Evolutionary conservation across 2,113 vertebrate genomes (phyloP).

Genomic region (Cervus canadensis): DNA sequence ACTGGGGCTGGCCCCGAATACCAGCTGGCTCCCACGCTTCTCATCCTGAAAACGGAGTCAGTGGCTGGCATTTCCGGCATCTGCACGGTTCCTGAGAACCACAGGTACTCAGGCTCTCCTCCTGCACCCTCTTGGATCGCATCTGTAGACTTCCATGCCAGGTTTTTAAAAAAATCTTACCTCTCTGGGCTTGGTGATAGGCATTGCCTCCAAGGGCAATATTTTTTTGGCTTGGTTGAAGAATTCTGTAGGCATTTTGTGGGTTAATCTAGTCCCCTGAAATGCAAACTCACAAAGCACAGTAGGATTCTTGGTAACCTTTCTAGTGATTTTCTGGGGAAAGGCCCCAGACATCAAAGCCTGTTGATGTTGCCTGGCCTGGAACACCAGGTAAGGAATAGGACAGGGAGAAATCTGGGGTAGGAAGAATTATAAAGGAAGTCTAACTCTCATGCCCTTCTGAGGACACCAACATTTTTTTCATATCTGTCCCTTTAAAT

Average conservation of each 20-base stretch:
- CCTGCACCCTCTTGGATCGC: neutral
- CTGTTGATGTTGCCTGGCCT: neutral
- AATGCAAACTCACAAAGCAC: neutral
- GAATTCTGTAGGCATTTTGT: neutral
- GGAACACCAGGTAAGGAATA: neutral
- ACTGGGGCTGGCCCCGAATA: neutral
- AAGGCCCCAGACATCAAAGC: neutral
- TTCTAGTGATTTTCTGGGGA: neutral
- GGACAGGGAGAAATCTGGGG: neutral
- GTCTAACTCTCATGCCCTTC: neutral
- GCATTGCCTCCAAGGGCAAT: neutral
- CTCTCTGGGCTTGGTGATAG: neutral
- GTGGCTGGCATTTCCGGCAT: neutral
- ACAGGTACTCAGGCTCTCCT: neutral
- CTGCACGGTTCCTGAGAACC: neutral
- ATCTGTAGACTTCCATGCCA: neutral
- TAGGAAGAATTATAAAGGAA: neutral
- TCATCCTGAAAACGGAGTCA: neutral
- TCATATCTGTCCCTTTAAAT: neutral
- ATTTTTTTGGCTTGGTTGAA: neutral
- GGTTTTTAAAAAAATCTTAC: neutral
- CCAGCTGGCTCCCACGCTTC: neutral
- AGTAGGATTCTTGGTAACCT: neutral
- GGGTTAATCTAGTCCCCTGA: neutral
- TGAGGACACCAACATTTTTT: neutral